These are phyloP conservation scores for Meandrina meandrites DNA, from an alignment of 92 coral and sea anemone genomes.

Conservation along the genomic window DNA sequence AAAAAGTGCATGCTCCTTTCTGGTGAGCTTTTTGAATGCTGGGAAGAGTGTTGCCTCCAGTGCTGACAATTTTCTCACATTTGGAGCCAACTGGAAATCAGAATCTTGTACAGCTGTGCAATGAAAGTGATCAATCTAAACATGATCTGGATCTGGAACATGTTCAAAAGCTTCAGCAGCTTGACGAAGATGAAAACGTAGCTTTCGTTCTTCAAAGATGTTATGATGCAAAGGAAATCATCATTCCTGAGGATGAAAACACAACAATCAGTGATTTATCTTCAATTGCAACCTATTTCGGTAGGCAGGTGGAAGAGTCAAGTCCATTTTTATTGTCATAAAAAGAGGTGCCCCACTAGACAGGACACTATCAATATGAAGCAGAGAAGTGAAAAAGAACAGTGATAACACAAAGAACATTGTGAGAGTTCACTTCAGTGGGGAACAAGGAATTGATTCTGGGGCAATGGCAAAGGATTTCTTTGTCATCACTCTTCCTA, in stretches of 20 bases:
- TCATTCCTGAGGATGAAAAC: not conserved
- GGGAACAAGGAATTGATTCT: conserved; percentile 69
- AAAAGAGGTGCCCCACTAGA: conserved; percentile 33
- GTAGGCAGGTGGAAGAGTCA: conserved; percentile 2
- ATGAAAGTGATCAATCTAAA: no score
- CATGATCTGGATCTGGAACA: conserved; percentile 10
- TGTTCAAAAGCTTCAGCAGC: conserved; percentile 9
- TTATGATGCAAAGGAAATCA: not conserved
- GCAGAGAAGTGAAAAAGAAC: conserved; percentile 55
- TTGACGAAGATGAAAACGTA: conserved; percentile 20
- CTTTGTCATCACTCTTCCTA: conserved; percentile 47
- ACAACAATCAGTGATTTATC: not conserved
- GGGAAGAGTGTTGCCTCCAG: conserved; percentile 68
- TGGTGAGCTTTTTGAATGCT: conserved; percentile 59
- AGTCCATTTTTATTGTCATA: not conserved
- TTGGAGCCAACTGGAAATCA: conserved; percentile 72
- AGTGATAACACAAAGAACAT: conserved; percentile 13
- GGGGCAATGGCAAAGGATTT: conserved; percentile 75
- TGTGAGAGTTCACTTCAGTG: conserved; percentile 59
- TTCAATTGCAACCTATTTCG: conserved; percentile 6
- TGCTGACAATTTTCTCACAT: conserved; percentile 65
- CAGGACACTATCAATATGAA: conserved; percentile 20
- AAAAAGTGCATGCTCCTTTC: conserved; percentile 69
- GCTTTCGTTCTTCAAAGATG: conserved; percentile 11
- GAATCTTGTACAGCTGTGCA: conserved; percentile 61